Percentiles rank a stretch among this genome's conserved stretches.
phyloP scores from a whole-genome alignment of 2,113 vertebrate genomes.

The Rhineura floridana region DNA sequence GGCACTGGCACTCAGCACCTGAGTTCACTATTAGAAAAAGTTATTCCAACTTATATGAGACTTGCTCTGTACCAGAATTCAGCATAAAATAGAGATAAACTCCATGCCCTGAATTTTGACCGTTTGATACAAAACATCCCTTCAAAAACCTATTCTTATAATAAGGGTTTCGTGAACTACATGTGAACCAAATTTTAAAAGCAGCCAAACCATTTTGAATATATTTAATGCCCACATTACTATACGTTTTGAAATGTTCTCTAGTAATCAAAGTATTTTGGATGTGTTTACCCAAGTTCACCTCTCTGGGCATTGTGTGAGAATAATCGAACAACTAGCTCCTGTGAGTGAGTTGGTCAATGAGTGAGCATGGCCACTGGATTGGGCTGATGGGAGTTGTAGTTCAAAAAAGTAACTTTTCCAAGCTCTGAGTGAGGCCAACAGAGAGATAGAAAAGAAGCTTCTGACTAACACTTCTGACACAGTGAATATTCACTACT shows the following conservation, averaged over 20 bases:
- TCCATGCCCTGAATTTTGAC: neutral
- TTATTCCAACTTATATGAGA: neutral
- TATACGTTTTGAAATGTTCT: conserved; percentile 1
- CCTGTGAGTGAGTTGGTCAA: neutral
- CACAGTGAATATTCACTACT: neutral
- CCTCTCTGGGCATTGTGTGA: neutral
- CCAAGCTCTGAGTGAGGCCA: no score
- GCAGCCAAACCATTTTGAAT: neutral
- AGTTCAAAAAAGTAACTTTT: no score
- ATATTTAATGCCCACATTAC: neutral
- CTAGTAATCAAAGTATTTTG: conserved; percentile 10
- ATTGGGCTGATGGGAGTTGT: no score
- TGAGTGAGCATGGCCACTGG: neutral
- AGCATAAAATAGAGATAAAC: neutral
- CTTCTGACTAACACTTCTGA: no score
- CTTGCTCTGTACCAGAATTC: neutral
- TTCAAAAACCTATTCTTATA: neutral
- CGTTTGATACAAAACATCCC: neutral
- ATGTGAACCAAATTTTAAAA: neutral
- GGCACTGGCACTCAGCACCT: neutral
- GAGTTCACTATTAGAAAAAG: neutral
- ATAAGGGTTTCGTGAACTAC: neutral
- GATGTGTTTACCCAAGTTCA: neutral
- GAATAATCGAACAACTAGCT: neutral
- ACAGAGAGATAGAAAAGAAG: no score